Conservation (phyloP, 2,797 vertebrate species). For the Anolis apletophallus region DNA sequence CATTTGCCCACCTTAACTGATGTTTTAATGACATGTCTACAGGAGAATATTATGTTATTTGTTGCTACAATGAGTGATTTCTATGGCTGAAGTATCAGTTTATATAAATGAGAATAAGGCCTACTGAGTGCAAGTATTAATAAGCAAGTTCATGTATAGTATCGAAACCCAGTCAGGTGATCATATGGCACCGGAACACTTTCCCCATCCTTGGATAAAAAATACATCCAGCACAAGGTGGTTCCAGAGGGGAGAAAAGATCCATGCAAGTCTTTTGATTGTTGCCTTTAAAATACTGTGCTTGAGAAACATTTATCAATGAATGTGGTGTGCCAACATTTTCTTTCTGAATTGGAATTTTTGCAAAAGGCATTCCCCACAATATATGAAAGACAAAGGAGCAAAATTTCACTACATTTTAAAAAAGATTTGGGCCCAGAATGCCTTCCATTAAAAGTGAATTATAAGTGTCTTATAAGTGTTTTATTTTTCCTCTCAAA, state of each 20-base stretch:
- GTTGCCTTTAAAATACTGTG: neutral
- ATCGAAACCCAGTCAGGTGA: no score
- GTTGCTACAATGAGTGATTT: neutral
- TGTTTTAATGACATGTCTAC: neutral
- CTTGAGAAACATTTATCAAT: neutral
- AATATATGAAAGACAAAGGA: conserved; percentile 1
- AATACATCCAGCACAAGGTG: neutral
- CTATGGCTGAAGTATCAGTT: neutral
- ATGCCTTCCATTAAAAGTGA: neutral
- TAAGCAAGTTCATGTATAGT: no score
- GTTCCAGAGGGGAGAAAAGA: neutral
- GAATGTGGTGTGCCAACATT: neutral
- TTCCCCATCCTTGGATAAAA: no score
- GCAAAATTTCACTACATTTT: conserved; percentile 13
- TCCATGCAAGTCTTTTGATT: neutral
- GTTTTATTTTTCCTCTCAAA: neutral
- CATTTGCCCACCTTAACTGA: neutral
- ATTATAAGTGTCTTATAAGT: neutral
- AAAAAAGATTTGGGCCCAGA: conserved; percentile 7
- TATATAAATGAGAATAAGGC: neutral
- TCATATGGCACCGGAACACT: no score
- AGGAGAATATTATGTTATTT: neutral
- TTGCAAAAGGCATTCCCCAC: neutral
- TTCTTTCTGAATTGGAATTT: neutral
- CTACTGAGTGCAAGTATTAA: no score